Evolutionary conservation across 2,113 vertebrate species (phyloP).

Genomic region (Cyrtonyx montezumae): DNA sequence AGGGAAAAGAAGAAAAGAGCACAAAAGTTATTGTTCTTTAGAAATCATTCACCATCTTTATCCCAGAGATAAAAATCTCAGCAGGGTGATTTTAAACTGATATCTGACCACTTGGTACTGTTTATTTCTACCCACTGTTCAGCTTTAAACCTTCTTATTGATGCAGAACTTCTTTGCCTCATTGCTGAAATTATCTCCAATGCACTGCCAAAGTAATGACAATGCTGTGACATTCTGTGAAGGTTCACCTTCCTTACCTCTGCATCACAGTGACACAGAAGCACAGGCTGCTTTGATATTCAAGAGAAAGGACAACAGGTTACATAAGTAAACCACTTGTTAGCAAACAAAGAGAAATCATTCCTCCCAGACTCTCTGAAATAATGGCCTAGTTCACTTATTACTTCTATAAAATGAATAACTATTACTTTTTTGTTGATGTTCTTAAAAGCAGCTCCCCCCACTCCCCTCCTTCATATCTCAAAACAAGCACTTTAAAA

Average conservation of each 20-base stretch:
- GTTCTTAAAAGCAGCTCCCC: not conserved
- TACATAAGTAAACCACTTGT: slow-evolving; percentile 53
- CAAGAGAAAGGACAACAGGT: slow-evolving; percentile 47
- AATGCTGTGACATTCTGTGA: slow-evolving; percentile 22
- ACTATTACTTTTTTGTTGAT: not conserved
- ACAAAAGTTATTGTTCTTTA: not conserved
- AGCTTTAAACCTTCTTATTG: slow-evolving; percentile 2
- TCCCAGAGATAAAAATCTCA: not conserved
- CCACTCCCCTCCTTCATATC: not conserved
- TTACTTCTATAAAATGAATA: not conserved
- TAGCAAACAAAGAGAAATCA: not conserved
- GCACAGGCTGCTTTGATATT: slow-evolving; percentile 12
- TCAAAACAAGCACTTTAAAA: not conserved
- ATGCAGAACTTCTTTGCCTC: not conserved
- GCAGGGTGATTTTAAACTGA: slow-evolving; percentile 9
- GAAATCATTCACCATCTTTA: not conserved
- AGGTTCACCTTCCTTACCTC: slow-evolving; percentile 60
- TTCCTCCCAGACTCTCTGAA: slow-evolving; percentile 9
- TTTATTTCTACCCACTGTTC: slow-evolving; percentile 5
- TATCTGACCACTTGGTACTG: not conserved
- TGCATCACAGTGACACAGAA: slow-evolving; percentile 23
- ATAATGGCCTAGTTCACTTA: not conserved
- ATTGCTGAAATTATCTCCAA: slow-evolving; percentile 26
- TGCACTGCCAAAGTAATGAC: slow-evolving; percentile 26
- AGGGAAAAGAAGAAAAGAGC: not conserved